These are phyloP conservation scores for Dasypolia templi DNA, from an alignment of 2,888 invertebrate species.

Conservation along the genomic window DNA sequence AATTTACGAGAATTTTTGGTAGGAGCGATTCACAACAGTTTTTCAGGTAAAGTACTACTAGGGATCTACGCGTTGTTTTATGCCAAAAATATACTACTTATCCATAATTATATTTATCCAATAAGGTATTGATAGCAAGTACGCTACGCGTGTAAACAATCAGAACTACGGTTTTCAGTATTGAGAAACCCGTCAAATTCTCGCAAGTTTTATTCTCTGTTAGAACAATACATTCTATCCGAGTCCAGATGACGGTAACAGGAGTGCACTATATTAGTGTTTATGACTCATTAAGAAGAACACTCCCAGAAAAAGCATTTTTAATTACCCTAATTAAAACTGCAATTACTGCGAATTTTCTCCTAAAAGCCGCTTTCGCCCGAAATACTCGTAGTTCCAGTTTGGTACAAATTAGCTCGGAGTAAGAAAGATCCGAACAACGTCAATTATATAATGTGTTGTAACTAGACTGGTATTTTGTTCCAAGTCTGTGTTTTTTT, in stretches of 20 bases:
- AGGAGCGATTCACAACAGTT: background rate
- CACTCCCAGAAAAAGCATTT: slow-evolving; percentile 17
- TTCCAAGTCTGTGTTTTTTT: slow-evolving; percentile 9
- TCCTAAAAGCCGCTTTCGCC: slow-evolving; percentile 6
- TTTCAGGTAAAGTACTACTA: background rate
- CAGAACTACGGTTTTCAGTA: background rate
- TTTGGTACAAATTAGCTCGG: slow-evolving; percentile 24
- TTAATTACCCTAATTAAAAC: slow-evolving; percentile 40
- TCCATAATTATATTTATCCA: background rate
- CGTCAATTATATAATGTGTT: background rate
- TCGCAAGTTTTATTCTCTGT: background rate
- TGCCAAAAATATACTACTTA: background rate
- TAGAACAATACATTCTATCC: slow-evolving; percentile 3
- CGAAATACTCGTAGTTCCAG: slow-evolving; percentile 1
- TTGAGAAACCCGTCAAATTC: background rate
- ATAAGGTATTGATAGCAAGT: background rate
- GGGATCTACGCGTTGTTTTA: background rate
- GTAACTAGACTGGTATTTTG: background rate
- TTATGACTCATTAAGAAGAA: slow-evolving; percentile 39
- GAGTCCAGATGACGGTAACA: slow-evolving; percentile 28
- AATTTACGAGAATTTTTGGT: slow-evolving; percentile 29
- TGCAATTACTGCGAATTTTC: slow-evolving; percentile 23
- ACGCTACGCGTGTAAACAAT: background rate
- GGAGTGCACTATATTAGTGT: slow-evolving; percentile 43
- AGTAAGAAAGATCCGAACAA: background rate